phyloP scores from a whole-genome alignment of 2,888 invertebrate species.

The Drosophila buzzatii region DNA sequence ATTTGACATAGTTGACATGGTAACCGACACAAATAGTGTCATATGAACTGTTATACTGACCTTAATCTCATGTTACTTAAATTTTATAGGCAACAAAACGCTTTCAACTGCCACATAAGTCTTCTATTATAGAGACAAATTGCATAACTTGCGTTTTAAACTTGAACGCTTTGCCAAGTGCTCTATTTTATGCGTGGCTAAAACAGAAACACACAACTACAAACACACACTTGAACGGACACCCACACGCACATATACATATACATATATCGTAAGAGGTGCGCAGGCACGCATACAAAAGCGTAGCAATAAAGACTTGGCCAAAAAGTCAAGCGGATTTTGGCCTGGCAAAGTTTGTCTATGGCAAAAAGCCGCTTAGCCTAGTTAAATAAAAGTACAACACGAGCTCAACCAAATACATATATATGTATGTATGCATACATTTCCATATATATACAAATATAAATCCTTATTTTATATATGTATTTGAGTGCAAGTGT shows the following conservation, averaged over 20 bases:
- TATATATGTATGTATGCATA: background rate
- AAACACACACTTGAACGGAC: too few relatives aligned
- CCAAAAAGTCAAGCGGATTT: constrained; percentile 78
- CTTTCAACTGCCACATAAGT: constrained; percentile 11
- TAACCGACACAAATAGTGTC: constrained; percentile 10
- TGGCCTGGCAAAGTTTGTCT: constrained; percentile 73
- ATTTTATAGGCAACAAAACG: constrained; percentile 12
- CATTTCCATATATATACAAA: constrained; percentile 2
- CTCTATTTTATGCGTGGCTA: constrained; percentile 40
- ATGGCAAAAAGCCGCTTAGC: constrained; percentile 70
- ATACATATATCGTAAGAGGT: constrained; percentile 4
- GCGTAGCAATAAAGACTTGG: constrained; percentile 62
- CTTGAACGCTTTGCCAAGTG: constrained; percentile 30
- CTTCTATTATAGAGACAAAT: constrained; percentile 34
- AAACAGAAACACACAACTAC: constrained; percentile 9
- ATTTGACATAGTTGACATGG: background rate
- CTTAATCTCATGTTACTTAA: constrained; percentile 9
- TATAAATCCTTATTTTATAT: background rate
- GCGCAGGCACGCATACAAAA: constrained; percentile 18
- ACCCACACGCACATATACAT: constrained; percentile 1
- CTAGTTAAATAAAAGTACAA: constrained; percentile 77
- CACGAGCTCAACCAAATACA: constrained; percentile 36
- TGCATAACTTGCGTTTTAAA: constrained; percentile 42
- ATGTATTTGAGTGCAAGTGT: background rate
- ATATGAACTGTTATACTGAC: constrained; percentile 9